Percentiles rank a stretch among this genome's conserved stretches.
These are phyloP conservation scores for Carcina quercana DNA, from an alignment of 2,888 invertebrate genomes.

Conservation along the genomic window DNA sequence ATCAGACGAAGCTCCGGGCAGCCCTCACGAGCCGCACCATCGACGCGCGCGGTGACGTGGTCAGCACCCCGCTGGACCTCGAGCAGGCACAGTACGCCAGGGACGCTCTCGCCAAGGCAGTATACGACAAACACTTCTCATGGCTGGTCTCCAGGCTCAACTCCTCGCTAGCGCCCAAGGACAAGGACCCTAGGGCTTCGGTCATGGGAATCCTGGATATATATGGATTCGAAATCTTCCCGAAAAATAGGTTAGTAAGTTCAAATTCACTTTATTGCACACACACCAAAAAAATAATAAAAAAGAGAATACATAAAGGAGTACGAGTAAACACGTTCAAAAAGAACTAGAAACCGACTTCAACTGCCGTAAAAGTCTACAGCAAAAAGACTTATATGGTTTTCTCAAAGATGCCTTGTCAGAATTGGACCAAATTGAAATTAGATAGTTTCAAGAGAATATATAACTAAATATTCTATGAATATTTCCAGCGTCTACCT, in stretches of 20 bases:
- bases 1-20: slow-evolving; percentile 76
- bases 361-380: too few species aligned
- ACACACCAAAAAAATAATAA: too few species aligned
- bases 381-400: too few species aligned
- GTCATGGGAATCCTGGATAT: slow-evolving; percentile 95
- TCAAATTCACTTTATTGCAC: too few species aligned
- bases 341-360: too few species aligned
- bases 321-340: too few species aligned
- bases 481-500: too few species aligned
- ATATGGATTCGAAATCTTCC: slow-evolving; percentile 96
- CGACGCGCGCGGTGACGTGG: slow-evolving; percentile 88
- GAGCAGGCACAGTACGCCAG: slow-evolving; percentile 90
- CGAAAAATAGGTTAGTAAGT: slow-evolving; percentile 84
- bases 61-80: slow-evolving; percentile 84
- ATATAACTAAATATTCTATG: too few species aligned
- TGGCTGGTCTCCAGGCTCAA: slow-evolving; percentile 92
- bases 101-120: slow-evolving; percentile 92
- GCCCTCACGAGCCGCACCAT: slow-evolving; percentile 91
- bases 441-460: too few species aligned
- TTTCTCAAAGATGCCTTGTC: too few species aligned
- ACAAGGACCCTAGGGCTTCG: slow-evolving; percentile 71
- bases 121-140: slow-evolving; percentile 92
- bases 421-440: too few species aligned
- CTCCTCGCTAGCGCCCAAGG: slow-evolving; percentile 78
- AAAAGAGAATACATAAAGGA: too few species aligned